These are phyloP conservation scores for Diachasmimorpha longicaudata DNA, from an alignment of 1,140 invertebrate genomes.

Conservation along the genomic window DNA sequence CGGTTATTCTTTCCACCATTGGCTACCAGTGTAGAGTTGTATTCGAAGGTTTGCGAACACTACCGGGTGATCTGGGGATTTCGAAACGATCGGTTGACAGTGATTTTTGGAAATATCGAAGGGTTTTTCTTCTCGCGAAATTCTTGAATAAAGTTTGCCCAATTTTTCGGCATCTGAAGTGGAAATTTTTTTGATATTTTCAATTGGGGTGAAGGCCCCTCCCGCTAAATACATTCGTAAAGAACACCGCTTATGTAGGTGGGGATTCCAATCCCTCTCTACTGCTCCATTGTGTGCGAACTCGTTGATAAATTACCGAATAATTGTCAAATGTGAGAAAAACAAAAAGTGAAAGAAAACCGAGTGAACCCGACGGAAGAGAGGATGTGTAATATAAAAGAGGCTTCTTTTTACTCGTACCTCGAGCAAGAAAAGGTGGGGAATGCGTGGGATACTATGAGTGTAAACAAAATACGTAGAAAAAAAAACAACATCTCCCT, in stretches of 20 bases:
- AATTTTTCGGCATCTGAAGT: too few relatives aligned
- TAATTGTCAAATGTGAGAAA: constrained; percentile 58
- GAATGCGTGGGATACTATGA: background rate
- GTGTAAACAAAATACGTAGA: background rate
- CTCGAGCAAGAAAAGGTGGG: constrained; percentile 1
- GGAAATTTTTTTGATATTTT: background rate
- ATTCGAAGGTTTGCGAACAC: background rate
- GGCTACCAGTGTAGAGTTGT: background rate
- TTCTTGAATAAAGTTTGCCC: background rate
- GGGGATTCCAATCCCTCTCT: constrained; percentile 12
- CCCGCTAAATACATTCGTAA: constrained; percentile 30
- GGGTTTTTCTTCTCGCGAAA: background rate
- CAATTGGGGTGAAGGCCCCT: background rate
- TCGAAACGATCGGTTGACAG: background rate
- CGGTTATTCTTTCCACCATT: constrained; percentile 46
- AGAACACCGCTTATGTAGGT: constrained; percentile 44
- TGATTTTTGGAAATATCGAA: background rate
- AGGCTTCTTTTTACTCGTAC: background rate
- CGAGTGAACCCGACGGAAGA: background rate
- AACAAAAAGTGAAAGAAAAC: constrained; percentile 21
- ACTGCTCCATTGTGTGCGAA: constrained; percentile 55
- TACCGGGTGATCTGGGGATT: constrained; percentile 44
- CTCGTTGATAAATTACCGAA: constrained; percentile 64
- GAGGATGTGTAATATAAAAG: constrained; percentile 22
- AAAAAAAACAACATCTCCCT: background rate